Percentiles rank a stretch among this genome's conserved stretches.
Evolutionary conservation across 2,888 invertebrate genomes (phyloP).

Genomic region (Copidosoma aretas): DNA sequence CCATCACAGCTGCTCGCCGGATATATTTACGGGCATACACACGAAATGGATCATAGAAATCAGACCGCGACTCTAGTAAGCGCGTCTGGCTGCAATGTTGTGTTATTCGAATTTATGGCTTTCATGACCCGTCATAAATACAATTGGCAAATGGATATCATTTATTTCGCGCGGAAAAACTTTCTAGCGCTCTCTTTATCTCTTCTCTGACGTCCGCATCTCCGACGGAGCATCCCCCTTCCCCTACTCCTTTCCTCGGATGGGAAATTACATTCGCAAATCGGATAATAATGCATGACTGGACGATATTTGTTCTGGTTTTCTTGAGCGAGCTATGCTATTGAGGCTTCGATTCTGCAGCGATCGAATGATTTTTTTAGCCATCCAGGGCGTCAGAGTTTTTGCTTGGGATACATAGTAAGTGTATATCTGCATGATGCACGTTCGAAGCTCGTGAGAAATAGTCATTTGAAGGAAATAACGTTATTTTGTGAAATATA

Average conservation of each 20-base stretch:
- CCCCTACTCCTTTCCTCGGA: no score
- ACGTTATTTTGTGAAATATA: no score
- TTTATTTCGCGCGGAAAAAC: neutral
- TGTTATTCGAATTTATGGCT: conserved; percentile 16
- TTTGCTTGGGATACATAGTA: neutral
- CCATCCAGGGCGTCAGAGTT: no score
- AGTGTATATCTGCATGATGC: neutral
- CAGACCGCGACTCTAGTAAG: conserved; percentile 12
- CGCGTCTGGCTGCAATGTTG: neutral
- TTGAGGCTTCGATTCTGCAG: neutral
- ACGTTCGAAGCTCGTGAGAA: neutral
- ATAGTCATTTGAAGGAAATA: no score
- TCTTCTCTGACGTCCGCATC: no score
- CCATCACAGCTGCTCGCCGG: no score
- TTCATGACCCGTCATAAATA: conserved; percentile 6
- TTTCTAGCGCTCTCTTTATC: neutral
- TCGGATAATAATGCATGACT: neutral
- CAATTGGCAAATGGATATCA: conserved; percentile 4
- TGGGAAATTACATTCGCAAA: neutral
- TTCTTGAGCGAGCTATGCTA: neutral
- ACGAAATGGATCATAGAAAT: conserved; percentile 26
- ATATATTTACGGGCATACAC: neutral
- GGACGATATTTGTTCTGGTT: neutral
- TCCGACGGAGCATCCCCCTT: no score
- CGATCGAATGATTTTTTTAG: no score